Percentiles rank a stretch among this genome's conserved stretches.
Evolutionary conservation across 2,888 invertebrate species (phyloP).

Genomic region (Rotaria macrura): DNA sequence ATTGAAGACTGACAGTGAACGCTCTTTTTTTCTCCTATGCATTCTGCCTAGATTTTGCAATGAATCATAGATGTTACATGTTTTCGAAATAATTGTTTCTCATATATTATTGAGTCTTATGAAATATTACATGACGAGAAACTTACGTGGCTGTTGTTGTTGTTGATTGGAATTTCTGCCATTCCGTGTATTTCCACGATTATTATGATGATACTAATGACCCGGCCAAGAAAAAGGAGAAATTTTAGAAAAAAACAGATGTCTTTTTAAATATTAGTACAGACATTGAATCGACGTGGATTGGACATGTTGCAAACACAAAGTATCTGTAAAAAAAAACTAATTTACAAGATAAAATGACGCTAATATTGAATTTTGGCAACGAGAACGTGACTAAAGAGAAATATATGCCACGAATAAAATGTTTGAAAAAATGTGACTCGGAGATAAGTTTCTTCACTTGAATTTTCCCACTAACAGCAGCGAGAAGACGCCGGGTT

Average conservation of each 20-base stretch:
- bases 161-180: not conserved
- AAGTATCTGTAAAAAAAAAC: not conserved
- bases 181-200: not conserved
- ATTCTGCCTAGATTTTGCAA: no score
- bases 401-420: no score
- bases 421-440: no score
- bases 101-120: no score
- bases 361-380: not conserved
- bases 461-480: no score
- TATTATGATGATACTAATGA: not conserved
- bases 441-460: no score
- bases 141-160: not conserved
- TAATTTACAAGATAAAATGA: not conserved
- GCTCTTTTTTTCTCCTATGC: no score
- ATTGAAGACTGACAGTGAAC: no score
- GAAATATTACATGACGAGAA: not conserved
- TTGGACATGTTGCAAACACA: not conserved
- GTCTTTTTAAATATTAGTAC: not conserved
- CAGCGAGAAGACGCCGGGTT: no score
- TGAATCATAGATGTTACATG: no score
- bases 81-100: no score
- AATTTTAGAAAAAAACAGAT: not conserved
- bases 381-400: no score
- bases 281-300: not conserved
- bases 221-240: not conserved